Evolutionary conservation across 2,797 vertebrate species (phyloP).

Genomic region (Sternarchorhynchus goeldii): DNA sequence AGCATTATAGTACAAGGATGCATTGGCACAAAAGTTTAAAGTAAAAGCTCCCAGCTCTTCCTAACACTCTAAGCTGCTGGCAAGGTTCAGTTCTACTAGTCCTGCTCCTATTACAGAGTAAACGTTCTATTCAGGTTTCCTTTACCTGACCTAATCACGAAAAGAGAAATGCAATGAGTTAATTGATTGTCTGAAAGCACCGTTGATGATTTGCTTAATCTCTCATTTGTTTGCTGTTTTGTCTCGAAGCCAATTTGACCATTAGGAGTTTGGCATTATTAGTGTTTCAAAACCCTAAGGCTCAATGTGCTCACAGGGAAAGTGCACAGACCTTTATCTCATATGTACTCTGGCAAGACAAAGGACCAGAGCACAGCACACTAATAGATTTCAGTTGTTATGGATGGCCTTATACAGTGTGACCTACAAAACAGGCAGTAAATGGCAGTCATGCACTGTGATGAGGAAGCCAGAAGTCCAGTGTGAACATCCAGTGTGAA

Average conservation of each 20-base stretch:
- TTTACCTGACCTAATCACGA: slow-evolving; percentile 44
- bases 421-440: slow-evolving; percentile 5
- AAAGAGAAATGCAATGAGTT: slow-evolving; percentile 27
- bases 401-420: not conserved
- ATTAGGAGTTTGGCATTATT: slow-evolving; percentile 42
- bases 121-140: slow-evolving; percentile 23
- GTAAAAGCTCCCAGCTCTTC: not conserved
- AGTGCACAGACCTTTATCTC: slow-evolving; percentile 43
- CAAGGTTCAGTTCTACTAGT: not conserved
- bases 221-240: slow-evolving; percentile 31
- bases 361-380: slow-evolving; percentile 34
- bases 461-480: not conserved
- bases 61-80: not conserved
- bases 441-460: not conserved
- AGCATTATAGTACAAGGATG: no score
- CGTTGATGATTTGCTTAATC: slow-evolving; percentile 36
- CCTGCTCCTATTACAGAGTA: not conserved
- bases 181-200: slow-evolving; percentile 28
- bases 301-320: slow-evolving; percentile 4
- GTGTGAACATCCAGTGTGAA: no score
- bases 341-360: slow-evolving; percentile 45
- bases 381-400: not conserved
- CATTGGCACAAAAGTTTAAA: not conserved
- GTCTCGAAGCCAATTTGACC: slow-evolving; percentile 29
- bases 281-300: slow-evolving; percentile 38